A percentile compares a stretch with the other conserved stretches of the same genome.
These are phyloP conservation scores for Aphidius ervi DNA, from an alignment of 1,140 invertebrate genomes.

Conservation along the genomic window DNA sequence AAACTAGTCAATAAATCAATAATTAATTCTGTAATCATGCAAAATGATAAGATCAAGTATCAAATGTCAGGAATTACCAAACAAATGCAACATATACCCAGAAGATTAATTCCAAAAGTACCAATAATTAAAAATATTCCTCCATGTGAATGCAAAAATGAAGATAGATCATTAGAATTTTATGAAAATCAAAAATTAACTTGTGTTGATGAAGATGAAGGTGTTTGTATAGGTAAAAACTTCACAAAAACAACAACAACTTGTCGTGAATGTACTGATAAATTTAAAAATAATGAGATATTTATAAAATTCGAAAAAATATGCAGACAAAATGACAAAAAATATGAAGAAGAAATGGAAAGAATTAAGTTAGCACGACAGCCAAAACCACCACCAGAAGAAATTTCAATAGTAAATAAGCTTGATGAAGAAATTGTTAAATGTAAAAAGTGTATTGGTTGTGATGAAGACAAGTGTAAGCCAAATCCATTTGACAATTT, in stretches of 20 bases:
- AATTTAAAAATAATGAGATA: conserved; percentile 12
- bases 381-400: background rate
- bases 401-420: background rate
- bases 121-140: conserved; percentile 28
- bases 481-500: conserved; percentile 28
- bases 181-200: conserved; percentile 26
- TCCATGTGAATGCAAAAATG: conserved; percentile 31
- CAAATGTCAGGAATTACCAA: conserved; percentile 29
- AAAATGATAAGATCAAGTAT: conserved; percentile 29
- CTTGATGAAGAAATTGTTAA: background rate
- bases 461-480: conserved; percentile 15
- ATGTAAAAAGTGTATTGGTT: conserved; percentile 7
- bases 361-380: background rate
- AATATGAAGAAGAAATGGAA: background rate
- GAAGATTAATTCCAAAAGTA: conserved; percentile 12
- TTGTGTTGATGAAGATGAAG: conserved; percentile 22
- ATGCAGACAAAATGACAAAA: background rate
- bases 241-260: conserved; percentile 23
- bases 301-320: conserved; percentile 10
- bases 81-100: conserved; percentile 25
- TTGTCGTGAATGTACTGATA: conserved; percentile 28
- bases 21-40: conserved; percentile 27
- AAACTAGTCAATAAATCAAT: conserved; percentile 29
- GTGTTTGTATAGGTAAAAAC: conserved; percentile 33
- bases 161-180: conserved; percentile 24